Conservation (phyloP, 2,797 vertebrate species). For the Taenioides sp. region DNA sequence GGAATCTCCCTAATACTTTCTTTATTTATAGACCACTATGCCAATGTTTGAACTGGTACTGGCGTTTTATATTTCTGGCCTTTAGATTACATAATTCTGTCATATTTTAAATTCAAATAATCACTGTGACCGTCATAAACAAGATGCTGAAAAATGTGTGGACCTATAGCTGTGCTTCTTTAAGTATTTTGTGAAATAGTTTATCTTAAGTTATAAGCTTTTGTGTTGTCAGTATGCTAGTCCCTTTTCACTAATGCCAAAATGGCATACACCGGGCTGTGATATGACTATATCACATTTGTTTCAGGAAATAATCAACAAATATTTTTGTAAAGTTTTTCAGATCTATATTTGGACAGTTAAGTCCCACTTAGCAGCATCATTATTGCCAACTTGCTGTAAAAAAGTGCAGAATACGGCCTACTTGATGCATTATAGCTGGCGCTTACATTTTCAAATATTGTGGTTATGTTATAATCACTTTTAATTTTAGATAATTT, state of each 20-base stretch:
- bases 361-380: background rate
- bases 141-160: conserved; percentile 68
- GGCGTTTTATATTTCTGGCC: conserved; percentile 54
- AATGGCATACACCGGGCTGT: conserved; percentile 30
- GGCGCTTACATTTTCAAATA: conserved; percentile 51
- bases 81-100: conserved; percentile 55
- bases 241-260: conserved; percentile 39
- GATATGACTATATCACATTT: conserved; percentile 18
- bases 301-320: conserved; percentile 6
- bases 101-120: conserved; percentile 30
- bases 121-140: conserved; percentile 66
- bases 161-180: conserved; percentile 68
- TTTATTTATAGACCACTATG: conserved; percentile 65
- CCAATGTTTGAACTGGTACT: conserved; percentile 35
- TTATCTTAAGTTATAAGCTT: conserved; percentile 54
- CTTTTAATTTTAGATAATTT: conserved; percentile 55
- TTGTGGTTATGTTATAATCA: conserved; percentile 54
- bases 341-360: background rate
- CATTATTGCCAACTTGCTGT: conserved; percentile 14
- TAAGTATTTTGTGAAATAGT: conserved; percentile 44
- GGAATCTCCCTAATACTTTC: conserved; percentile 35
- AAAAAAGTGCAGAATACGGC: conserved; percentile 11
- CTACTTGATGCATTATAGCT: conserved; percentile 31
- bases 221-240: conserved; percentile 33
- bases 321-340: background rate